Percentiles rank a stretch among this genome's conserved stretches.
Conservation (phyloP, 2,797 vertebrate genomes). For the Sparidentex hasta region DNA sequence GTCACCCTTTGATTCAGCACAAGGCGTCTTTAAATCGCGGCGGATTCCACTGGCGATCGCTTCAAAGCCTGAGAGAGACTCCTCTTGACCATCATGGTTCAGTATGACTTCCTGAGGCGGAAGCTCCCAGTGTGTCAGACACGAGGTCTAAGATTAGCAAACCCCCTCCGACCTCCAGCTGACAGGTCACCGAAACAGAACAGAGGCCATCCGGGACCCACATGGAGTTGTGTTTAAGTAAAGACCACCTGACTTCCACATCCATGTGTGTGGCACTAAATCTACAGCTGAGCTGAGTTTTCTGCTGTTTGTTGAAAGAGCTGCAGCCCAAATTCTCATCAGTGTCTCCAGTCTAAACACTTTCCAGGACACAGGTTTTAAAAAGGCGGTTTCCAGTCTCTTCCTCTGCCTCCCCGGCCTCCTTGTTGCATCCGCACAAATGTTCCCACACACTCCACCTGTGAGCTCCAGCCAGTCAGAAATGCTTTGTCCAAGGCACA, state of each 20-base stretch:
- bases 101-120: slow-evolving; percentile 39
- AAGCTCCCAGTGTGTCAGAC: slow-evolving; percentile 14
- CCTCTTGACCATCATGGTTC: slow-evolving; percentile 12
- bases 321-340: slow-evolving; percentile 69
- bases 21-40: background rate
- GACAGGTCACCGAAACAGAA: slow-evolving; percentile 63
- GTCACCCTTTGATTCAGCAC: slow-evolving; percentile 9
- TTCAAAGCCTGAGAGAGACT: background rate
- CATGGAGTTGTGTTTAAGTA: slow-evolving; percentile 71
- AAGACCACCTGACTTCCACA: slow-evolving; percentile 70
- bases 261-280: slow-evolving; percentile 76
- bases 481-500: slow-evolving; percentile 48
- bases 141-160: slow-evolving; percentile 70
- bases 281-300: slow-evolving; percentile 73
- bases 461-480: slow-evolving; percentile 44
- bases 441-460: slow-evolving; percentile 69
- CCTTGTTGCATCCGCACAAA: slow-evolving; percentile 55
- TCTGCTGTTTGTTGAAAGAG: slow-evolving; percentile 81
- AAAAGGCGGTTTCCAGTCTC: slow-evolving; percentile 68
- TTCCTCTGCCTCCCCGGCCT: slow-evolving; percentile 25
- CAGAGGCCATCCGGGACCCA: slow-evolving; percentile 60
- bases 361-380: slow-evolving; percentile 70
- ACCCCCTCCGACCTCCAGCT: slow-evolving; percentile 31
- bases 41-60: background rate
- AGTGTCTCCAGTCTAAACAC: slow-evolving; percentile 77